Evolutionary conservation across 2,797 vertebrate species (phyloP).

Genomic region (Fistularia tabacaria): DNA sequence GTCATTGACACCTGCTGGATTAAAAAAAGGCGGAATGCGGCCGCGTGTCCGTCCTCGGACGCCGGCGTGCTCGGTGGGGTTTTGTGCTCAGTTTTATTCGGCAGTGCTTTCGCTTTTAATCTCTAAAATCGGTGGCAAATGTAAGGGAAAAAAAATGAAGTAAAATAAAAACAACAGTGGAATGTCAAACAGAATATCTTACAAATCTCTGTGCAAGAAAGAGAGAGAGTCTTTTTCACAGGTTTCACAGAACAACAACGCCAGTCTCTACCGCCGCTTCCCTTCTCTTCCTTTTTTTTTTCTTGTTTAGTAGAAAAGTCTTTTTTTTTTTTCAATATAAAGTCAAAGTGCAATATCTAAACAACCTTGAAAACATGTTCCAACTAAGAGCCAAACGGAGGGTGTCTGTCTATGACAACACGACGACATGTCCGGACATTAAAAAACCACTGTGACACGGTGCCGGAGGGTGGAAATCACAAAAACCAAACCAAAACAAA

Average conservation of each 20-base stretch:
- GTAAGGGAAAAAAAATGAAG: conserved; percentile 10
- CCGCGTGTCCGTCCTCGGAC: conserved; percentile 38
- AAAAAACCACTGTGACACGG: too few relatives aligned
- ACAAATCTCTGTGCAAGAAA: conserved; percentile 24
- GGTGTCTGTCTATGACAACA: too few relatives aligned
- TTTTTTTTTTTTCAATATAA: background rate
- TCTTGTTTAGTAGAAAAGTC: background rate
- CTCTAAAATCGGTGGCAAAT: conserved; percentile 5
- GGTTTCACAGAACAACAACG: conserved; percentile 32
- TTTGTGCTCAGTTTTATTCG: conserved; percentile 63
- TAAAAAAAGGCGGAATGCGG: conserved; percentile 69
- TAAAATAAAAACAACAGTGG: conserved; percentile 17
- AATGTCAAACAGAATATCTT: conserved; percentile 50
- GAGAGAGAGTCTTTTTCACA: conserved; percentile 26
- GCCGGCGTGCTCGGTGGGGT: conserved; percentile 54
- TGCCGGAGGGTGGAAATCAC: too few relatives aligned
- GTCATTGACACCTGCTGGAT: conserved; percentile 64
- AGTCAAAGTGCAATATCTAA: conserved; percentile 51
- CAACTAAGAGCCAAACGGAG: background rate
- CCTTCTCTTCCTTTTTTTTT: conserved; percentile 4
- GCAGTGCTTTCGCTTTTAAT: conserved; percentile 62
- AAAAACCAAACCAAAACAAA: background rate
- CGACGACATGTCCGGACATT: too few relatives aligned
- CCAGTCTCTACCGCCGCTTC: conserved; percentile 16
- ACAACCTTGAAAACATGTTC: background rate